These are phyloP conservation scores for Hoplodrina ambigua DNA, from an alignment of 2,888 invertebrate species.

Conservation along the genomic window DNA sequence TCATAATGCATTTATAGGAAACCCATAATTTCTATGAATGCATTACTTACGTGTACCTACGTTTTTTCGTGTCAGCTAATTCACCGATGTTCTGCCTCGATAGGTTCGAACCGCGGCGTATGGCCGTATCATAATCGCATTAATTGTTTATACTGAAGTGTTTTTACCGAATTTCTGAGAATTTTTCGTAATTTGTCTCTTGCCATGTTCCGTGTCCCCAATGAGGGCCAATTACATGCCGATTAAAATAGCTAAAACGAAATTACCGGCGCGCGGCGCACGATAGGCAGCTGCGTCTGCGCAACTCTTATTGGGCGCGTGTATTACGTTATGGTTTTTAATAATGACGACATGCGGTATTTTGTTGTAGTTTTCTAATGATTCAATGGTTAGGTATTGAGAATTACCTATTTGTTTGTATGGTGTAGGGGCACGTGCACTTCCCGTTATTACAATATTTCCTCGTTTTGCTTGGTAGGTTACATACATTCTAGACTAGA, in stretches of 20 bases:
- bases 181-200: slow-evolving; percentile 65
- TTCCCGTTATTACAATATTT: slow-evolving; percentile 38
- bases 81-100: slow-evolving; percentile 52
- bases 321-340: slow-evolving; percentile 48
- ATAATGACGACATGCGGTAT: slow-evolving; percentile 38
- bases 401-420: slow-evolving; percentile 47
- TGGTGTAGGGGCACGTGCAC: slow-evolving; percentile 39
- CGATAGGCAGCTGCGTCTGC: slow-evolving; percentile 51
- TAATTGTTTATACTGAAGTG: slow-evolving; percentile 62
- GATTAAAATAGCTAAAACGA: slow-evolving; percentile 75
- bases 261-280: slow-evolving; percentile 56
- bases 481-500: too few species aligned
- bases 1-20: slow-evolving; percentile 58
- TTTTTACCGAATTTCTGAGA: slow-evolving; percentile 67
- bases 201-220: slow-evolving; percentile 64
- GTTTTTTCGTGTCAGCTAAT: slow-evolving; percentile 54
- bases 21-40: slow-evolving; percentile 56
- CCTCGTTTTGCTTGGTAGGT: slow-evolving; percentile 5
- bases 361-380: slow-evolving; percentile 45
- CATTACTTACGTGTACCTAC: slow-evolving; percentile 18
- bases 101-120: slow-evolving; percentile 33
- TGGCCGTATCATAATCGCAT: slow-evolving; percentile 48
- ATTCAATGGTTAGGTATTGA: slow-evolving; percentile 48
- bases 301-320: slow-evolving; percentile 29
- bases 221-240: slow-evolving; percentile 70